A percentile compares a stretch with the other conserved stretches of the same genome.
phyloP scores from a whole-genome alignment of 2,113 vertebrate genomes.

The Tetraodon nigroviridis region DNA sequence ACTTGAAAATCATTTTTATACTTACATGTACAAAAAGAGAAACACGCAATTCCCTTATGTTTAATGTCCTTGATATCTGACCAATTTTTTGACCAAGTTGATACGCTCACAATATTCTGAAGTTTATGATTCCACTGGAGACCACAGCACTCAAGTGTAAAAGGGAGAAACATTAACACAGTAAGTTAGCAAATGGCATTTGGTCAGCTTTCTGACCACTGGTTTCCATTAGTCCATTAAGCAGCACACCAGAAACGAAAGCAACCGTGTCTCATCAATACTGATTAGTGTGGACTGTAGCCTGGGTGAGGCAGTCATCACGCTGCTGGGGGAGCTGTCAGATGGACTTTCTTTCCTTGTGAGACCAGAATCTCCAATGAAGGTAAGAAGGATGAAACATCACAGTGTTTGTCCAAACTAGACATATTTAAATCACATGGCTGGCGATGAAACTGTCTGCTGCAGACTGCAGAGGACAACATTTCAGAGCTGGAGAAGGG shows the following conservation, averaged over 20 bases:
- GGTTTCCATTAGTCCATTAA: constrained; percentile 60
- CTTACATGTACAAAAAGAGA: too few species aligned
- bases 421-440: not conserved
- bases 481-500: constrained; percentile 68
- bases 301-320: constrained; percentile 42
- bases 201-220: constrained; percentile 30
- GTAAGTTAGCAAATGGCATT: constrained; percentile 28
- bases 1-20: too few species aligned
- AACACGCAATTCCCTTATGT: too few species aligned
- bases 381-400: constrained; percentile 44
- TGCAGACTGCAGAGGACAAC: constrained; percentile 22
- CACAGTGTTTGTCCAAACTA: not conserved
- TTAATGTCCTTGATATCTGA: too few species aligned
- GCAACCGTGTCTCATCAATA: constrained; percentile 41
- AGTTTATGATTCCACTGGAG: not conserved
- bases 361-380: constrained; percentile 38
- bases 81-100: not conserved
- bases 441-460: not conserved
- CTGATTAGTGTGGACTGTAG: constrained; percentile 13
- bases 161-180: constrained; percentile 16
- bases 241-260: not conserved
- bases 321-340: constrained; percentile 13
- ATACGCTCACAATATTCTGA: not conserved
- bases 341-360: constrained; percentile 3
- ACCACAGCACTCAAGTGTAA: not conserved